Conservation (phyloP, 2,888 invertebrate species). For the Steinernema carpocapsae region DNA sequence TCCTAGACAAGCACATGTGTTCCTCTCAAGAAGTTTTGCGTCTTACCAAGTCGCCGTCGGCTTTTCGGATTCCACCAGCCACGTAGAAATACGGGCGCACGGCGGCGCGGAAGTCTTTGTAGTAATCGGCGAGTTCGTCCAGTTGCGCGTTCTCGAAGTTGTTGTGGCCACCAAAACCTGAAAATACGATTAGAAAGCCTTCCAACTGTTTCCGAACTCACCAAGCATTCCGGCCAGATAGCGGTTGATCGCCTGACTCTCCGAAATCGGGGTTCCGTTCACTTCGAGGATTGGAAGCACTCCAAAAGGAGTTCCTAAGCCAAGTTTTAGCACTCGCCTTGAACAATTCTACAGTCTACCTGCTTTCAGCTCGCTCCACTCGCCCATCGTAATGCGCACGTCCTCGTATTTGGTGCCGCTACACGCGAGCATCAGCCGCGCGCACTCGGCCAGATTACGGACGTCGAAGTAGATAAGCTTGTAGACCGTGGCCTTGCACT, state of each 20-base stretch:
- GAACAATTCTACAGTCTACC: too few relatives aligned
- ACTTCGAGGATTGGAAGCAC: slow-evolving; percentile 44
- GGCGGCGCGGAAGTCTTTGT: slow-evolving; percentile 36
- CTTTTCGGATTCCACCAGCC: slow-evolving; percentile 33
- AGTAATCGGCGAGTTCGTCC: slow-evolving; percentile 18
- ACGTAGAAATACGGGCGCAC: slow-evolving; percentile 35
- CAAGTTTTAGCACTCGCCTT: neutral
- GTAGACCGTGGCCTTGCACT: slow-evolving; percentile 38
- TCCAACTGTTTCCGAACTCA: slow-evolving; percentile 18
- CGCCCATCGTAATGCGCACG: slow-evolving; percentile 34
- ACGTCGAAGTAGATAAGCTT: slow-evolving; percentile 42
- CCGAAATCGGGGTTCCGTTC: slow-evolving; percentile 38
- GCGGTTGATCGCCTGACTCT: slow-evolving; percentile 43
- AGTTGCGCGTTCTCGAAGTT: slow-evolving; percentile 27
- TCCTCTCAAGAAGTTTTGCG: too few relatives aligned
- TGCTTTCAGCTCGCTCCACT: slow-evolving; percentile 38
- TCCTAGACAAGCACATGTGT: slow-evolving; percentile 26
- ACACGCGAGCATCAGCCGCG: slow-evolving; percentile 40
- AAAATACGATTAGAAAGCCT: neutral
- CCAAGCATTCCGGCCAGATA: slow-evolving; percentile 41
- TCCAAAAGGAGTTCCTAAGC: slow-evolving; percentile 43
- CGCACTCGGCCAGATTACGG: slow-evolving; percentile 42
- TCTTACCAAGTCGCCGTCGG: slow-evolving; percentile 40
- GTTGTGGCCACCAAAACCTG: slow-evolving; percentile 15
- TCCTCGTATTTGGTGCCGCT: slow-evolving; percentile 42